Base-by-base conservation (phyloP, 2,888 invertebrate genomes). In the Heteromurus nitidus region DNA sequence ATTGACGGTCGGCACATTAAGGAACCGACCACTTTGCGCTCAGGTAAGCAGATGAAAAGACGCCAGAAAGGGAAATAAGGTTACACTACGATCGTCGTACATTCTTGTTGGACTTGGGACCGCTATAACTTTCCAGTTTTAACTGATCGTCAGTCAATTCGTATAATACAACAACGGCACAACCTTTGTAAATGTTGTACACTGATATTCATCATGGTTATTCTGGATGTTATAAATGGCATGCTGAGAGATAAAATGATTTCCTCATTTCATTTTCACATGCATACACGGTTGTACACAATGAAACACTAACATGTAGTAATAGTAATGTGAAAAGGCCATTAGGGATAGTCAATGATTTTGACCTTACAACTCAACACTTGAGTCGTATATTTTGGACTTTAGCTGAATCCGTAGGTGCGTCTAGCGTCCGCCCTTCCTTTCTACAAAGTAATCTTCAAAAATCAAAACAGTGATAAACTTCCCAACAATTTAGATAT, bases 1-100 rank as follows among this genome's bases (percentile, higher is more conserved):
- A 92, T 96, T 70, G 96, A 97, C 90, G 95, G 95, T 16, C 89
- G 92, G 60, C 91, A 92, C 24, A 92, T 95, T 77, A 92, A 91
- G 84, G 92, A 92, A 86, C 94, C 96, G 50, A 93, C 94, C 2
- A 91, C 95, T 87, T 91, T 97, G 60, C 93, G 93, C 13, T 96
- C 96, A 92, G 96, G 96, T 95, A 89, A 89, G 80, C 47, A 47
- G 11, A 16, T 3, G n/a, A 47, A 5, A 47, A 5, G 16, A 47
- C 11, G 47, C n/a, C 47, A 47, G n/a, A n/a, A n/a, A n/a, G n/a
- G n/a, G n/a, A n/a, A n/a, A n/a, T n/a, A n/a, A n/a, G n/a, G n/a
- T n/a, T n/a, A n/a, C n/a, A n/a, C n/a, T n/a, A n/a, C n/a, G n/a
- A n/a, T n/a, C n/a, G n/a, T n/a, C n/a, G n/a, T n/a, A n/a, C n/a